Conservation (phyloP, 2,888 invertebrate genomes). For the Macrosoma leucophasiata region DNA sequence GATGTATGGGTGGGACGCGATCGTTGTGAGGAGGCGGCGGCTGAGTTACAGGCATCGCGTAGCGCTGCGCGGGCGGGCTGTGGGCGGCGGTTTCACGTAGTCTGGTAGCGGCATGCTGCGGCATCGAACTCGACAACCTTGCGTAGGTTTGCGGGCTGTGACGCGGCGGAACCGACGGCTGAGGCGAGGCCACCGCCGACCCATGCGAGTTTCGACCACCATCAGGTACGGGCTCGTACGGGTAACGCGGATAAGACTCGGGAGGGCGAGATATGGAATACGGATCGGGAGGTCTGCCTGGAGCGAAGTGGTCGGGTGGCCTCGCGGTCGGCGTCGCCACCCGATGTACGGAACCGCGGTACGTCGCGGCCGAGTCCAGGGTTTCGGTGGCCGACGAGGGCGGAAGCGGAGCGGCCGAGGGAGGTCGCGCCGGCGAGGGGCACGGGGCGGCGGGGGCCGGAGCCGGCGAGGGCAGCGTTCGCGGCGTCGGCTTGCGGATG, state of each 20-base stretch:
- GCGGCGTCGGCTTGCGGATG: constrained; percentile 60
- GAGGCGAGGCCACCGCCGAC: constrained; percentile 47
- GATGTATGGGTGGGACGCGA: constrained; percentile 67
- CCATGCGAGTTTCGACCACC: constrained; percentile 46
- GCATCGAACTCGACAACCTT: constrained; percentile 52
- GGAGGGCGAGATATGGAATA: constrained; percentile 57
- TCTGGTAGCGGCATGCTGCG: constrained; percentile 51
- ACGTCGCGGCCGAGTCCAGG: constrained; percentile 39
- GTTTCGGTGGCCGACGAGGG: constrained; percentile 42
- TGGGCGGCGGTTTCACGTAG: constrained; percentile 50
- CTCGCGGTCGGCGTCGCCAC: constrained; percentile 54
- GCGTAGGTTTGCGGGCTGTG: constrained; percentile 62
- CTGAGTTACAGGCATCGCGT: constrained; percentile 42
- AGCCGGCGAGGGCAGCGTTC: constrained; percentile 55
- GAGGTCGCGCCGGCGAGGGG: constrained; percentile 38
- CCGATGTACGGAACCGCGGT: constrained; percentile 45
- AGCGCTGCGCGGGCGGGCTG: constrained; percentile 54
- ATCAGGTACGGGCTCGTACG: constrained; percentile 51
- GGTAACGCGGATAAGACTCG: constrained; percentile 53
- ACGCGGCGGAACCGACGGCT: constrained; percentile 50
- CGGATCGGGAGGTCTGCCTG: constrained; percentile 57
- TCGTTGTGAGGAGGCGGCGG: constrained; percentile 64
- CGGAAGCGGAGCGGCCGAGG: constrained; percentile 43
- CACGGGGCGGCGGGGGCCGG: constrained; percentile 45
- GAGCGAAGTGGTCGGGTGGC: constrained; percentile 52